Evolutionary conservation across 1,140 invertebrate genomes (phyloP), one percentile per base, ranked within the genome.

Genomic region (Drosophila chauvacae): DNA sequence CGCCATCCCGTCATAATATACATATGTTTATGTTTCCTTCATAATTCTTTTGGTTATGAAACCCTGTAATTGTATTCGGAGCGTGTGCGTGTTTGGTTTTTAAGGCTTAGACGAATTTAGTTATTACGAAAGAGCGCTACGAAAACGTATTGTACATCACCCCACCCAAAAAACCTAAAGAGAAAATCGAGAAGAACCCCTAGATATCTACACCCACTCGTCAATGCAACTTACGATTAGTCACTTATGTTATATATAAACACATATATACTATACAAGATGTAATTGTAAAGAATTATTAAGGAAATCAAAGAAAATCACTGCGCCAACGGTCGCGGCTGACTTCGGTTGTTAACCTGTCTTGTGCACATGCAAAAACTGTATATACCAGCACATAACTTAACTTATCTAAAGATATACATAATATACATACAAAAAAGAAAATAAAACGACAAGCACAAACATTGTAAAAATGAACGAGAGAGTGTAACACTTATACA

Each of bases 321-420:
- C 61, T 81, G 73, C 80, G 64, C 47, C 69, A 62, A 69, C 20
- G 80, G 58, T 73, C 23, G 45, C 62, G 50, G 62, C 70, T 68
- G 59, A 81, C 66, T 78, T 78, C 69, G 82, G 82, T 85, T 86
- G 82, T 85, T 77, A 35, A 64, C 83, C 70, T 68, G 70, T 85
- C 68, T 65, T 65, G 33, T 59, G 81, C 81, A 81, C 82, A 53
- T 78, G 62, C 76, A 80, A 55, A 84, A 61, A 60, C 57, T 87
- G 85, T 77, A 88, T 87, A 86, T 59, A 70, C 47, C 70, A 55
- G 50, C 64, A 59, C 48, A 50, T 39, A 75, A 76, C 50, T 68
- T 39, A 68, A 57, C 58, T 73, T 57, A 77, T 60, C 50, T 26
- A 68, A 55, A 77, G 42, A 55, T 56, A 66, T 68, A 59, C 28